Evolutionary conservation across 2,113 vertebrate genomes (phyloP).

Genomic region (Indicator maculatus): DNA sequence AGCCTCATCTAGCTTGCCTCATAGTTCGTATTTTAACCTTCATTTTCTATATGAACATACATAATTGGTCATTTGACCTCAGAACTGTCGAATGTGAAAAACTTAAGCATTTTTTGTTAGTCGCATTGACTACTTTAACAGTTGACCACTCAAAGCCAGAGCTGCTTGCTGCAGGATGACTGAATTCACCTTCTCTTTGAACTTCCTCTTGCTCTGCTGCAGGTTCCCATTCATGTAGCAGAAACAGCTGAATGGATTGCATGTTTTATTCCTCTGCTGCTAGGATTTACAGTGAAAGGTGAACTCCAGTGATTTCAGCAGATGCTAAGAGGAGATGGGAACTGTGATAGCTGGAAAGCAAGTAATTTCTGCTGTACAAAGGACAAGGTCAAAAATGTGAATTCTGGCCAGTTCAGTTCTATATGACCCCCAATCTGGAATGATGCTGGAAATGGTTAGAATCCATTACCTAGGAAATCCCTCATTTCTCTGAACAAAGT

Average conservation of each 20-base stretch:
- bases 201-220: neutral
- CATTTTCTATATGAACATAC: neutral
- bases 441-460: neutral
- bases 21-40: neutral
- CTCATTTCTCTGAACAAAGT: neutral
- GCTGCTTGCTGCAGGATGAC: neutral
- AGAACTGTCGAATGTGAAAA: neutral
- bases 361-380: neutral
- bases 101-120: neutral
- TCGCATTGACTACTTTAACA: neutral
- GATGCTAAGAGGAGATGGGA: neutral
- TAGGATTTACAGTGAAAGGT: neutral
- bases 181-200: neutral
- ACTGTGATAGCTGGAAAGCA: neutral
- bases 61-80: neutral
- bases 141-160: neutral
- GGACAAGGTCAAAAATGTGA: neutral
- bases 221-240: neutral
- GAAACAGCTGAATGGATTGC: fast-evolving
- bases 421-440: neutral
- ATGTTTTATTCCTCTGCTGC: neutral
- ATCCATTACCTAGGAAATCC: neutral
- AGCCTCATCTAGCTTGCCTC: neutral
- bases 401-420: neutral
- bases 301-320: neutral